Evolutionary conservation across 1,140 invertebrate species (phyloP).

Genomic region (Dryas iulia): DNA sequence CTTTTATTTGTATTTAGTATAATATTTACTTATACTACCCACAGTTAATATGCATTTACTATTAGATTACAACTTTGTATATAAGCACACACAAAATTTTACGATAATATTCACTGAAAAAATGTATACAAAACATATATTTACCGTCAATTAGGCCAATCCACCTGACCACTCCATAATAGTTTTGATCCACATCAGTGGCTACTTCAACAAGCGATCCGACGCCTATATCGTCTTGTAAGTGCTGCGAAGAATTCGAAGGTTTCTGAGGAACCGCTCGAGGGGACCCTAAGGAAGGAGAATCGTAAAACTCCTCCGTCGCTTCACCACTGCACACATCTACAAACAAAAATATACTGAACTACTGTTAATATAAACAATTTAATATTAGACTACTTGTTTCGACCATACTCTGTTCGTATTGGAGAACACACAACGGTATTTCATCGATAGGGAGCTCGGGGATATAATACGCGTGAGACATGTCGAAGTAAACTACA

Average conservation of each 20-base stretch:
- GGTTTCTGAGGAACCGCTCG: constrained; percentile 39
- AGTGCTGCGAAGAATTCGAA: constrained; percentile 41
- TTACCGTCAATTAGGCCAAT: constrained; percentile 87
- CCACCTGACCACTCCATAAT: constrained; percentile 93
- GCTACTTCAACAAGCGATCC: constrained; percentile 88
- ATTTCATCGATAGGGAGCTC: constrained; percentile 67
- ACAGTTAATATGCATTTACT: too few relatives aligned
- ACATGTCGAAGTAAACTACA: constrained; percentile 46
- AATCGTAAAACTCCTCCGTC: constrained; percentile 64
- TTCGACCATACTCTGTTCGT: constrained; percentile 57
- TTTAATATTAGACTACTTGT: constrained; percentile 1
- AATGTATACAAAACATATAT: constrained; percentile 33
- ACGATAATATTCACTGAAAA: too few relatives aligned
- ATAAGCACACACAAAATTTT: too few relatives aligned
- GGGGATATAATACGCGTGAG: constrained; percentile 61
- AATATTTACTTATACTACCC: too few relatives aligned
- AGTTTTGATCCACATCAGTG: constrained; percentile 80
- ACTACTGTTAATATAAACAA: not conserved
- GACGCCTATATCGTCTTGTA: constrained; percentile 83
- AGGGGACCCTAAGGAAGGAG: constrained; percentile 59
- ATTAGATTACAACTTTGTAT: too few relatives aligned
- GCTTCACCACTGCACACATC: constrained; percentile 56
- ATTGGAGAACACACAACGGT: constrained; percentile 68
- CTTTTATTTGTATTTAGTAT: too few relatives aligned
- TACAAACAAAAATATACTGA: constrained; percentile 25